These are phyloP conservation scores for Gallinago stenura DNA, from an alignment of 2,797 vertebrate species.

Conservation along the genomic window DNA sequence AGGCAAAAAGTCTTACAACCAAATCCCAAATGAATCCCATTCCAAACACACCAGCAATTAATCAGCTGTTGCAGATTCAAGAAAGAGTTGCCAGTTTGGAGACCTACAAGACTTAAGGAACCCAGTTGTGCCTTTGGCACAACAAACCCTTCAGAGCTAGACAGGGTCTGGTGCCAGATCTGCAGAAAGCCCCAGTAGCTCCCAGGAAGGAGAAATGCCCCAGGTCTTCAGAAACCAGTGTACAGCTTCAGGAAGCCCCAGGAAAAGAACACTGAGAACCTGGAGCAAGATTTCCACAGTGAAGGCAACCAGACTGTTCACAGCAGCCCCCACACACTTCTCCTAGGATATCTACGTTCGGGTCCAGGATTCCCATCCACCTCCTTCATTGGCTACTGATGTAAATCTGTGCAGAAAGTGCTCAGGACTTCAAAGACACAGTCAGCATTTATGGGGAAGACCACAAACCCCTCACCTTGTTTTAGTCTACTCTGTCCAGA, in stretches of 20 bases:
- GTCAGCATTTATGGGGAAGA: neutral
- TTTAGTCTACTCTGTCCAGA: neutral
- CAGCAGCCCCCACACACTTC: accelerated
- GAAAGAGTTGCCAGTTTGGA: neutral
- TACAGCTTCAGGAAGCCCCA: neutral
- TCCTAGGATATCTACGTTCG: neutral
- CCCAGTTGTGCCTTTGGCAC: neutral
- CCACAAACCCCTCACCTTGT: neutral
- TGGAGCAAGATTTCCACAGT: neutral
- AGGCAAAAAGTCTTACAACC: neutral
- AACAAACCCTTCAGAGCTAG: neutral
- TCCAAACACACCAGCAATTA: neutral
- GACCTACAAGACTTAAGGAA: neutral
- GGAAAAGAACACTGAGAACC: neutral
- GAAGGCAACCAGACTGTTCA: neutral
- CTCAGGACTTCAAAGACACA: neutral
- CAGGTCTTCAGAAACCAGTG: neutral
- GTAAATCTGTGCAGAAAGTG: neutral
- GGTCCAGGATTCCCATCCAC: neutral
- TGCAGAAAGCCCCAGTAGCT: neutral
- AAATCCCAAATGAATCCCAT: neutral
- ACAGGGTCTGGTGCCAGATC: neutral
- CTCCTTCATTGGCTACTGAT: accelerated
- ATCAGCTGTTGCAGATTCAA: neutral
- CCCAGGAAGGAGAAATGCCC: neutral